Percentiles rank a stretch among this genome's conserved stretches.
phyloP scores from a whole-genome alignment of 2,113 vertebrate species.

The Narcine bancroftii region DNA sequence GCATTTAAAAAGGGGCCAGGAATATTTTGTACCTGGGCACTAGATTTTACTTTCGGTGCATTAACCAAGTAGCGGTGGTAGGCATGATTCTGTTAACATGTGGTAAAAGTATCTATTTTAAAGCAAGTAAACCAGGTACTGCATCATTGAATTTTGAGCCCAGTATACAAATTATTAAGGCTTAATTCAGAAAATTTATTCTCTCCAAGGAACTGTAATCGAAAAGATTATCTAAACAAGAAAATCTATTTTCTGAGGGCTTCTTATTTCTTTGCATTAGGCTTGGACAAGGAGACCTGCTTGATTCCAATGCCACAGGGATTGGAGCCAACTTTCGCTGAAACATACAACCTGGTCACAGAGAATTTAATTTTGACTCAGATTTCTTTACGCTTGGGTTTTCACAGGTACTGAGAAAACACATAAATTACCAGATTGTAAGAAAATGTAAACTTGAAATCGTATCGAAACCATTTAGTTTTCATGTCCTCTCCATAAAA shows the following conservation, averaged over 20 bases:
- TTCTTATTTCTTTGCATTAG: constrained; percentile 49
- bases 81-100: too few species aligned
- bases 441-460: not conserved
- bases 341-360: constrained; percentile 86
- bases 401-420: constrained; percentile 72
- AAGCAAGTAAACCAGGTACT: not conserved
- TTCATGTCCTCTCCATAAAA: not conserved
- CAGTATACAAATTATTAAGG: not conserved
- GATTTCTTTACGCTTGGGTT: constrained; percentile 81
- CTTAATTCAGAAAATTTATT: not conserved
- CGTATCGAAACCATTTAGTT: not conserved
- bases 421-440: too few species aligned
- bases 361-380: constrained; percentile 93
- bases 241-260: not conserved
- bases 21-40: not conserved
- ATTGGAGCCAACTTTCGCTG: constrained; percentile 66
- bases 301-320: constrained; percentile 74
- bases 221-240: not conserved
- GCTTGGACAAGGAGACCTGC: constrained; percentile 91
- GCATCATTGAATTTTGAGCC: not conserved
- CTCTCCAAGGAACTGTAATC: not conserved
- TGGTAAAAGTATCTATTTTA: not conserved
- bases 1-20: not conserved
- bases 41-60: too few species aligned
- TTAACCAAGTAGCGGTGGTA: not conserved